Evolutionary conservation across 1,140 invertebrate species (phyloP), one percentile per base, ranked within the genome.

Genomic region (Olivierus martensii): DNA sequence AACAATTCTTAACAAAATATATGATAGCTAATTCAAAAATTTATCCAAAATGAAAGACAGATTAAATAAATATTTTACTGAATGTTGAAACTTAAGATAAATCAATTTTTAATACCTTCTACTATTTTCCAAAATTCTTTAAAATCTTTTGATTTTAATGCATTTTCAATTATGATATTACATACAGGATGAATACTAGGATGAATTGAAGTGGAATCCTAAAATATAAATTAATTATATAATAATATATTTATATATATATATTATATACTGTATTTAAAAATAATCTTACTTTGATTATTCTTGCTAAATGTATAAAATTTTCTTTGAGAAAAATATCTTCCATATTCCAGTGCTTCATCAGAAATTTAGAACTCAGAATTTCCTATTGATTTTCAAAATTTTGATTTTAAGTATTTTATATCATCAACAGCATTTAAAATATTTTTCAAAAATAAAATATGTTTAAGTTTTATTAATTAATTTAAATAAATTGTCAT

Each of bases 201-300:
- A 11, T 55, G 50, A 46, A 21, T 41, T 15, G 21, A 28, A 36
- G 53, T 58, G 2, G 56, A 44, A 55, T 58, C 49, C 51, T 59
- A 36, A 43, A 49, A 45, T 36, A 17, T 53, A 52, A 39, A 28
- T 10, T n/a, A n/a, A n/a, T n/a, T 28, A 50, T 28, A 42, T 35
- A 39, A 11, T 45, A 38, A 5, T n/a, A 44, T 36, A 28, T 28
- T 28, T 28, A n/a, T n/a, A n/a, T 28, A 28, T 28, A 28, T 1
- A 6, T 28, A 2, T 34, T 17, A 52, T 48, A 14, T 18, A 46
- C 3, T 45, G n/a, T 43, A 14, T 15, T n/a, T n/a, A n/a, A n/a
- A n/a, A n/a, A n/a, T n/a, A n/a, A 43, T 12, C 69, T 69, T 73
- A 81, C 80, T 68, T 76, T 71, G 55, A 82, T 60, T 54, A 80